Conservation (phyloP, 2,113 vertebrate genomes). For the Gymnobelideus leadbeateri region DNA sequence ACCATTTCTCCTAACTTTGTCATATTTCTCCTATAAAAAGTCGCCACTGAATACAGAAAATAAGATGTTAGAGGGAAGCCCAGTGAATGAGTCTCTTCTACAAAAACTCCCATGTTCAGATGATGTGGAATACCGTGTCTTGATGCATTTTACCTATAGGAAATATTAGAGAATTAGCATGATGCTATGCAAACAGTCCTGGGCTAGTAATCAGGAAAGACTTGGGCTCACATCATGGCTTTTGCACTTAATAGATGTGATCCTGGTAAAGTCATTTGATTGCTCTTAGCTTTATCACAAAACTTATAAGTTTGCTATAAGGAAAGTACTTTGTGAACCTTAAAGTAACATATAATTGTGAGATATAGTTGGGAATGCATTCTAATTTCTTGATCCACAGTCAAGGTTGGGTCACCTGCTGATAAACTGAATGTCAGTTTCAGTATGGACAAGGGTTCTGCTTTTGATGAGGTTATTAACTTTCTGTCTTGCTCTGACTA, state of each 20-base stretch:
- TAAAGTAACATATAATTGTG: neutral
- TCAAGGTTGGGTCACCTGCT: slow-evolving; percentile 43
- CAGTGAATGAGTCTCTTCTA: neutral
- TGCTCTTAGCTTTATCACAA: neutral
- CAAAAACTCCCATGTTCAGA: neutral
- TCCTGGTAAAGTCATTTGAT: neutral
- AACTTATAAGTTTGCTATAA: neutral
- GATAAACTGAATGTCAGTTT: slow-evolving; percentile 61
- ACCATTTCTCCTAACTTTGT: slow-evolving; percentile 34
- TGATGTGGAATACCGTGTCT: neutral
- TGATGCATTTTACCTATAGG: neutral
- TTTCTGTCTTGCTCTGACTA: slow-evolving; percentile 70
- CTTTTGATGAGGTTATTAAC: slow-evolving; percentile 73
- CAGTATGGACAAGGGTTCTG: slow-evolving; percentile 65
- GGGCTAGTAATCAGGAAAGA: neutral
- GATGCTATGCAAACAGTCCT: neutral
- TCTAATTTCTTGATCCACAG: neutral
- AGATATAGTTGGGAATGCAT: neutral
- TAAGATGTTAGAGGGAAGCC: neutral
- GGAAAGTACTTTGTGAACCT: neutral
- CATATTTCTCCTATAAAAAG: neutral
- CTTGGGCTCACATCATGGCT: neutral
- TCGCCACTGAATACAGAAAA: slow-evolving; percentile 12
- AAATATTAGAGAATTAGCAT: slow-evolving; percentile 25
- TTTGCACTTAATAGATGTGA: neutral